phyloP scores from a whole-genome alignment of 2,113 vertebrate genomes.

The rabbit (Oryctolagus cuniculus) region DNA sequence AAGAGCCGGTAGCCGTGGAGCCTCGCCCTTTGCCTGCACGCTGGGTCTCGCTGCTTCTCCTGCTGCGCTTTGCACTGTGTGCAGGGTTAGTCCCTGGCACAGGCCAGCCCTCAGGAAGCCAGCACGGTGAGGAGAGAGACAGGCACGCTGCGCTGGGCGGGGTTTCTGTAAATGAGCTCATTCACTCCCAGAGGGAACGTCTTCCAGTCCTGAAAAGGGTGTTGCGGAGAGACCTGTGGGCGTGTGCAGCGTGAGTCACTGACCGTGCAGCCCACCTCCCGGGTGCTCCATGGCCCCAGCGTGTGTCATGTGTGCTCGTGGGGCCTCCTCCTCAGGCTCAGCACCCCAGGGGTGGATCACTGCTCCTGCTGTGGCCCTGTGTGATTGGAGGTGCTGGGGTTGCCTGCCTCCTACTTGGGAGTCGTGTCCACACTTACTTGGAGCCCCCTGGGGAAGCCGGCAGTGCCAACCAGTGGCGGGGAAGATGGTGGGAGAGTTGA shows the following conservation, averaged over 20 bases:
- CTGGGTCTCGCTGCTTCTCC: background rate
- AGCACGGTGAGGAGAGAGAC: fast-evolving
- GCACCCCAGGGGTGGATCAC: background rate
- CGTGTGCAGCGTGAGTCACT: background rate
- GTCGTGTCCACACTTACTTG: background rate
- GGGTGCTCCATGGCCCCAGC: no score
- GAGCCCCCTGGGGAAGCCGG: background rate
- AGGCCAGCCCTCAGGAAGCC: background rate
- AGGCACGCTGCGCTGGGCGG: background rate
- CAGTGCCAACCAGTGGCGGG: fast-evolving
- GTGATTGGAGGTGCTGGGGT: fast-evolving
- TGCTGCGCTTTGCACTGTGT: background rate
- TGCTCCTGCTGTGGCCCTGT: background rate
- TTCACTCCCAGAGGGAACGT: background rate
- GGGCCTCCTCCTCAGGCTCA: background rate
- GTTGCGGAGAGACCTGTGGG: background rate
- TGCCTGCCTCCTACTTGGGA: background rate
- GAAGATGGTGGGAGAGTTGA: no score
- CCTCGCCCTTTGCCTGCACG: no score
- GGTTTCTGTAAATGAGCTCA: no score
- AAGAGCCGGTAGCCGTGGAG: background rate
- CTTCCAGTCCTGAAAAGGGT: background rate
- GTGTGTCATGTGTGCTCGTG: fast-evolving
- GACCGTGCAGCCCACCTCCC: no score
- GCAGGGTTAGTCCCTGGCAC: no score